These are phyloP conservation scores for Tenebrosternarchus preto DNA, from an alignment of 2,113 vertebrate species.

Conservation along the genomic window DNA sequence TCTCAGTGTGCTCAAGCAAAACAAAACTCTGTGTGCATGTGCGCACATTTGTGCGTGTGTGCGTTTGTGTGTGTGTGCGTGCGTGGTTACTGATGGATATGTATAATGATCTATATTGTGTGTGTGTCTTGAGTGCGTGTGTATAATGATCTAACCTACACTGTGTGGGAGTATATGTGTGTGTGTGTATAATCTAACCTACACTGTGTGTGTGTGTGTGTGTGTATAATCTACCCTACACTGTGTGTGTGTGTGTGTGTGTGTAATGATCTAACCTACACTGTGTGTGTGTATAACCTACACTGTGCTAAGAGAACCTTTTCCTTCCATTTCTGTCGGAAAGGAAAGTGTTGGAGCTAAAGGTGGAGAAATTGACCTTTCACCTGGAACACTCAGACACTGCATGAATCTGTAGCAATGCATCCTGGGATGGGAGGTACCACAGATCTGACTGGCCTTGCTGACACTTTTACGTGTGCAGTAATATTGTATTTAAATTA, in stretches of 20 bases:
- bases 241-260: neutral
- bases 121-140: too few species aligned
- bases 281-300: neutral
- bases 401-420: conserved; percentile 61
- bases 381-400: conserved; percentile 9
- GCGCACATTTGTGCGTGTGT: neutral
- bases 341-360: conserved; percentile 41
- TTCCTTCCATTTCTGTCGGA: conserved; percentile 60
- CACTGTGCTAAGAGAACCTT: neutral
- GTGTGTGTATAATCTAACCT: neutral
- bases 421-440: conserved; percentile 59
- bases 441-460: conserved; percentile 64
- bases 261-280: neutral
- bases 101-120: neutral
- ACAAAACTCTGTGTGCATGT: neutral
- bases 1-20: too few species aligned
- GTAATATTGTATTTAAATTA: conserved; percentile 71
- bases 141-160: too few species aligned
- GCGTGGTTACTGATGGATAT: too few species aligned
- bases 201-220: neutral
- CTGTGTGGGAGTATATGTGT: neutral
- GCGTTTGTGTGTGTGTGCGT: conserved; percentile 8
- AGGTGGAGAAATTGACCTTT: conserved; percentile 17
- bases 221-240: too few species aligned
- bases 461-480: conserved; percentile 67